A percentile compares a stretch with the other conserved stretches of the same genome.
These are phyloP conservation scores for Helicoverpa armigera DNA, from an alignment of 1,140 invertebrate genomes.

Conservation along the genomic window DNA sequence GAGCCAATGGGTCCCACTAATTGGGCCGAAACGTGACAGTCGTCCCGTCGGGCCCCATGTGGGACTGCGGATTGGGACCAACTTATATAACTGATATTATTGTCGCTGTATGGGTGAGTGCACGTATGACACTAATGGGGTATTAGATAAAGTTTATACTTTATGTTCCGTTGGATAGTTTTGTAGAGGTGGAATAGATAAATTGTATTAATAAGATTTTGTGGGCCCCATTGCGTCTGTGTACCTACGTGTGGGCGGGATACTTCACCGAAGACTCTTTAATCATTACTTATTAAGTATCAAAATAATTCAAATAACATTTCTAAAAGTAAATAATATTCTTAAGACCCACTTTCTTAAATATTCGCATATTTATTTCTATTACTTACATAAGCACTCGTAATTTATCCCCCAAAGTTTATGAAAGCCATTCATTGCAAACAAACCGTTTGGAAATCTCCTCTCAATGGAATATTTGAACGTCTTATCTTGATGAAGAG, in stretches of 20 bases:
- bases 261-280: too few relatives aligned
- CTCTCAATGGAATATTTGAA: constrained; percentile 11
- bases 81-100: not conserved
- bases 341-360: not conserved
- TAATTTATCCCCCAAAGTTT: constrained; percentile 9
- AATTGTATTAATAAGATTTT: not conserved
- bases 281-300: too few relatives aligned
- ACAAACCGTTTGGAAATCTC: constrained; percentile 9
- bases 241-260: too few relatives aligned
- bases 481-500: not conserved
- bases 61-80: not conserved
- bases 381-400: not conserved
- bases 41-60: not conserved
- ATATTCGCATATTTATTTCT: constrained; percentile 11
- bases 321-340: not conserved
- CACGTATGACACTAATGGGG: not conserved
- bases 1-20: constrained; percentile 20
- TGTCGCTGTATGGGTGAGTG: constrained; percentile 14
- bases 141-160: not conserved
- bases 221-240: too few relatives aligned
- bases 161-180: not conserved
- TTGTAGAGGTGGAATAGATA: not conserved
- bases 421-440: constrained; percentile 24
- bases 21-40: constrained; percentile 19
- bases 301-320: too few relatives aligned